A percentile compares a stretch with the other conserved stretches of the same genome.
phyloP scores from a whole-genome alignment of 92 coral and sea anemone genomes.

The Porites rus region DNA sequence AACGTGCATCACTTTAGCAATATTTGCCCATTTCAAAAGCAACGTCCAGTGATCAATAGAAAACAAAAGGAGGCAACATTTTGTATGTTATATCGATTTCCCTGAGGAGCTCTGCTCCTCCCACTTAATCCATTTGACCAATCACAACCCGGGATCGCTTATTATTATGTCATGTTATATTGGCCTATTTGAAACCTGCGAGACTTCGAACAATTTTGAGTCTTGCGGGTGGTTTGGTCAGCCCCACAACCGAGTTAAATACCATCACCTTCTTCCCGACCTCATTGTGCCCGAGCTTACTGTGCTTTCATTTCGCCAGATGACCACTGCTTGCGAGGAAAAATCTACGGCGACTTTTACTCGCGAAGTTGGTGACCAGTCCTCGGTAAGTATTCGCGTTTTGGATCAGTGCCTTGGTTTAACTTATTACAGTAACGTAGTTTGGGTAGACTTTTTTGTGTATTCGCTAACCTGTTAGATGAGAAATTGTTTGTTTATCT shows the following conservation, averaged over 20 bases:
- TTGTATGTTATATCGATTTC: slow-evolving; percentile 83
- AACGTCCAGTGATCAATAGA: slow-evolving; percentile 34
- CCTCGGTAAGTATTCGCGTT: slow-evolving; percentile 74
- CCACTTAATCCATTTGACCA: slow-evolving; percentile 70
- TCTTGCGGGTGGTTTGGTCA: slow-evolving; percentile 62
- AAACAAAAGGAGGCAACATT: slow-evolving; percentile 80
- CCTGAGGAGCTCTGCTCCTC: slow-evolving; percentile 82
- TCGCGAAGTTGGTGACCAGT: slow-evolving; percentile 84
- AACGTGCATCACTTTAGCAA: slow-evolving; percentile 36
- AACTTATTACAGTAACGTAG: slow-evolving; percentile 59
- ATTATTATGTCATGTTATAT: slow-evolving; percentile 76
- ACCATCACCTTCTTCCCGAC: not conserved
- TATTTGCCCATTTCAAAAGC: slow-evolving; percentile 54
- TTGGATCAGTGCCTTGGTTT: slow-evolving; percentile 19
- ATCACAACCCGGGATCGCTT: slow-evolving; percentile 58
- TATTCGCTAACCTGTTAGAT: slow-evolving; percentile 15
- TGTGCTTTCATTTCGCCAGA: slow-evolving; percentile 59
- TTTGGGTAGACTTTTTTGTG: slow-evolving; percentile 19
- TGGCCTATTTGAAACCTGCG: slow-evolving; percentile 61
- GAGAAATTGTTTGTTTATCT: slow-evolving; percentile 30
- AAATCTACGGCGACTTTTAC: slow-evolving; percentile 82
- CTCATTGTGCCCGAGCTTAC: slow-evolving; percentile 2
- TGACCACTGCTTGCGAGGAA: slow-evolving; percentile 92
- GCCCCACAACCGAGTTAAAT: slow-evolving; percentile 36
- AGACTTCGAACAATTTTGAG: slow-evolving; percentile 38